Evolutionary conservation across 2,888 invertebrate species (phyloP), one percentile per base, ranked within the genome.

Genomic region (Melieria omissa): DNA sequence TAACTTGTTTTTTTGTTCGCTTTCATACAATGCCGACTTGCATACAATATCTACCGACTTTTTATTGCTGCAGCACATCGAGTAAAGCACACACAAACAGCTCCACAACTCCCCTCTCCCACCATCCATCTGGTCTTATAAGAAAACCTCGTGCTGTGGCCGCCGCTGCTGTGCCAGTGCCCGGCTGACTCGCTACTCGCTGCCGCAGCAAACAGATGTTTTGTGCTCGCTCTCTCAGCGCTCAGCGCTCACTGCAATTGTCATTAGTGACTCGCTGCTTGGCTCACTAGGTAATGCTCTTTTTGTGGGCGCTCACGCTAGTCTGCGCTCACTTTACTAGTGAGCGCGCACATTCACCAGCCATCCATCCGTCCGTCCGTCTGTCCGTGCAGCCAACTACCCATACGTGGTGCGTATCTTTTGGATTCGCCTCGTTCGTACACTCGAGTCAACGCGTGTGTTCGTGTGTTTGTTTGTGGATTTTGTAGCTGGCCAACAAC

Each of bases 181-280:
- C 55, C 49, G 8, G 42, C 49, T 44, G 60, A 14, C 42, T 63
- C n/a, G 12, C 8, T 44, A 44, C 4, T 12, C 12, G 60, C 60
- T 16, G 44, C 44, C 29, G 14, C 45, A 8, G 42, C 44, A 44
- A 60, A 44, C 60, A 29, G 49, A 44, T 14, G n/a, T 29, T 47
- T 14, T 67, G 60, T 46, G 67, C 52, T 7, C n/a, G 14, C 52
- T 16, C 12, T 41, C 64, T 64, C 64, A 10, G 49, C 46, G 46
- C 6, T 46, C 29, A 29, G 29, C 29, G 29, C 29, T 29, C 29
- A 3, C 29, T 29, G 29, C 29, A 29, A 29, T 3, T 29, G 29
- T 29, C 29, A 29, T 29, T 29, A 29, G 29, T 29, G 29, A 29
- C 29, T 29, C 29, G 29, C 29, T 29, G 29, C 3, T 29, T 29